phyloP scores from a whole-genome alignment of 2,113 vertebrate genomes.

The Polyodon spathula region DNA sequence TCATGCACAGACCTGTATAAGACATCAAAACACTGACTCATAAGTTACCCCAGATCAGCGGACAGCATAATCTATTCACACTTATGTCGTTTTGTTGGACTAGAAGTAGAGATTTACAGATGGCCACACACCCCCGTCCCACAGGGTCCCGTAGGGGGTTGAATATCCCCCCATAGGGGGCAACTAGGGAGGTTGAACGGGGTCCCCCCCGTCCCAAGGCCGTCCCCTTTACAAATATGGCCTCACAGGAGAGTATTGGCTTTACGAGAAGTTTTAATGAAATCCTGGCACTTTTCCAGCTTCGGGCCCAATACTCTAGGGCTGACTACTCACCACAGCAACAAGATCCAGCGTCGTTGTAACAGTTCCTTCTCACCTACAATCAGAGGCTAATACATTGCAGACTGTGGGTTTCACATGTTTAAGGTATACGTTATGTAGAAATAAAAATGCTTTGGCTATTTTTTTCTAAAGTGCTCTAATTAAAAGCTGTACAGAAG shows the following conservation, averaged over 20 bases:
- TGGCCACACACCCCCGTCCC: conserved; percentile 30
- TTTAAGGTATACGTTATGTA: no score
- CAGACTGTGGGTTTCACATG: no score
- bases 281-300: conserved; percentile 53
- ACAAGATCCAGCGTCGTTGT: conserved; percentile 25
- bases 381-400: no score
- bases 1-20: conserved; percentile 56
- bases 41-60: conserved; percentile 58
- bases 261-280: conserved; percentile 70
- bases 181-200: no score
- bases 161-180: no score
- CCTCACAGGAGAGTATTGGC: conserved; percentile 43
- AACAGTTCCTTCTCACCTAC: neutral
- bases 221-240: conserved; percentile 58
- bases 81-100: conserved; percentile 65
- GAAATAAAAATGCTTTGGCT: no score
- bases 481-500: no score
- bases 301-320: conserved; percentile 42
- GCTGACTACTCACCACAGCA: conserved; percentile 37
- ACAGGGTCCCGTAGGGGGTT: no score
- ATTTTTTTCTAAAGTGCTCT: no score
- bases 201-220: neutral
- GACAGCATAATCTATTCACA: conserved; percentile 47
- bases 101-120: conserved; percentile 53
- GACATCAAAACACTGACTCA: conserved; percentile 63